Evolutionary conservation across 2,888 invertebrate genomes (phyloP), one percentile per base, ranked within the genome.

Genomic region (Drosophila falleni): DNA sequence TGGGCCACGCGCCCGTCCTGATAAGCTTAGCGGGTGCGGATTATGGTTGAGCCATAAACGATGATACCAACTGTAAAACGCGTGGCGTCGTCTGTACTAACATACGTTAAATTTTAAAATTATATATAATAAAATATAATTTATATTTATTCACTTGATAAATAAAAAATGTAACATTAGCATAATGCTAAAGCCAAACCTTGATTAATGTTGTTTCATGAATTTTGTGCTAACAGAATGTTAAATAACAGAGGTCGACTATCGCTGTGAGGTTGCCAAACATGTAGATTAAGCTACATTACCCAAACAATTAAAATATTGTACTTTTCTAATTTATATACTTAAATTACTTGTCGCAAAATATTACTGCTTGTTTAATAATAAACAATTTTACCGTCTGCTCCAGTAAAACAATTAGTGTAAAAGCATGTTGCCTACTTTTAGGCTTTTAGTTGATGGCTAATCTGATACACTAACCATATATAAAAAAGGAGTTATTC

Each of bases 1-100:
- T 61, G 41, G n/a, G 67, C 63, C 75, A 75, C 75, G 63, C 76
- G 71, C 75, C 67, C 35, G 37, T 41, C 41, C 42, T 44, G 71
- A 74, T 74, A 61, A 73, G 49, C 74, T 49, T 39, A 41, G 44
- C 51, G 58, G 46, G 9, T 23, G 29, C n/a, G 39, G 42, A 60
- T 58, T 58, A 47, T 23, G 50, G n/a, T n/a, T 13, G n/a, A 23
- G 26, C 42, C 42, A 58, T 58, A 61, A 69, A 69, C 19, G 41
- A 49, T 47, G 53, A 41, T 54, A 55, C 11, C 58, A 42, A 42
- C 19, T 15, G 29, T 26, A 47, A 55, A 56, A 26, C 71, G 70
- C 49, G 75, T 71, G 75, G 71, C 67, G 62, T 61, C 50, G 42
- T 44, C 42, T 44, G 3, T 31, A 23, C 33, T 10, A 26, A 39